Conservation (phyloP, 2,113 vertebrate genomes). For the Catharus bicknelli region DNA sequence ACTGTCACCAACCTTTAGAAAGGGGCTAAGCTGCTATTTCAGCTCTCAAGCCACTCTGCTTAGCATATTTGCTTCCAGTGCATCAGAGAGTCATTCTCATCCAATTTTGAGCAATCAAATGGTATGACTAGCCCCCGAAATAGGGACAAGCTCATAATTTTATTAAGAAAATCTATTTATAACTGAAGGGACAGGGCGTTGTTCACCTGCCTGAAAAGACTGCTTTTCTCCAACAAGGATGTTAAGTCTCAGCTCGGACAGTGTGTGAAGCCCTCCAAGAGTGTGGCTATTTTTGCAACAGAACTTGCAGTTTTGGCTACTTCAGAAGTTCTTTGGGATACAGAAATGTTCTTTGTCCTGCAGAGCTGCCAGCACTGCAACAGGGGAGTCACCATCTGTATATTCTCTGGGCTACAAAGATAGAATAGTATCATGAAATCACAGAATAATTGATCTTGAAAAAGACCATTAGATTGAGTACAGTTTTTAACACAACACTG, state of each 20-base stretch:
- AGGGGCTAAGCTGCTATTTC: background rate
- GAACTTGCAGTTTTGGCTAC: background rate
- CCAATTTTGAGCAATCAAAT: background rate
- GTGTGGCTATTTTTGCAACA: background rate
- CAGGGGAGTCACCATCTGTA: background rate
- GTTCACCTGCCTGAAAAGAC: background rate
- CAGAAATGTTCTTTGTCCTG: background rate
- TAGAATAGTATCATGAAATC: background rate
- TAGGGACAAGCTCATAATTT: background rate
- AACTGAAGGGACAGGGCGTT: background rate
- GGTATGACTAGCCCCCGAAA: background rate
- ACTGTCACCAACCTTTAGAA: background rate
- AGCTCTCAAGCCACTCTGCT: background rate
- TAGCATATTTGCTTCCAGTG: background rate
- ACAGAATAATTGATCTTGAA: background rate
- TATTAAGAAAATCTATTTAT: background rate
- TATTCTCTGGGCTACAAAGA: background rate
- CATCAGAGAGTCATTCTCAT: background rate
- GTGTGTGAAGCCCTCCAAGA: fast-evolving
- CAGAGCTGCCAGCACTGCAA: background rate
- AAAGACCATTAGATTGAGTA: background rate
- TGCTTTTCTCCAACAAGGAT: background rate
- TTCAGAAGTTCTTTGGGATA: background rate
- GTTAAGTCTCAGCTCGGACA: background rate
- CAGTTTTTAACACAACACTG: background rate